Evolutionary conservation across 2,797 vertebrate species (phyloP).

Genomic region (Falco novaeseelandiae): DNA sequence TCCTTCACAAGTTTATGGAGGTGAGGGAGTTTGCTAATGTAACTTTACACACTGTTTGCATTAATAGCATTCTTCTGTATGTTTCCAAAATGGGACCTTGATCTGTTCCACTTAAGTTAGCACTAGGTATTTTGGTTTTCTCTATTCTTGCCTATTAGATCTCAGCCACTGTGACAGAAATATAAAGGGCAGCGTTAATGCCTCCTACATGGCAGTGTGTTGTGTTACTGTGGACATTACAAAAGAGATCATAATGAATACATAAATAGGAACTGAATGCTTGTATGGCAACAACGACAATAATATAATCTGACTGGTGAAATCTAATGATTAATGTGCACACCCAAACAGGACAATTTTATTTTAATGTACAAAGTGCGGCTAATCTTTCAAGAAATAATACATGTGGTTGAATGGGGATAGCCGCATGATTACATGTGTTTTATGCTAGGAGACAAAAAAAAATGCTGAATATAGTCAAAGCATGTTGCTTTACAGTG

Average conservation of each 20-base stretch:
- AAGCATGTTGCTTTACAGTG: constrained; percentile 30
- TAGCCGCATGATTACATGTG: constrained; percentile 8
- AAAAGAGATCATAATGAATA: neutral
- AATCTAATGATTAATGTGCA: neutral
- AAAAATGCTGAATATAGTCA: constrained; percentile 36
- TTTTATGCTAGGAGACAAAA: neutral
- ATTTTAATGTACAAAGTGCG: neutral
- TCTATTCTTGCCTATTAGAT: neutral
- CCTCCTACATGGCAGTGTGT: neutral
- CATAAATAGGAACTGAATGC: neutral
- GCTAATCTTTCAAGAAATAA: constrained; percentile 26
- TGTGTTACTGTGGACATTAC: neutral
- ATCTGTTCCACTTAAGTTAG: neutral
- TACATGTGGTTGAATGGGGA: neutral
- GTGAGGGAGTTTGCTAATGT: neutral
- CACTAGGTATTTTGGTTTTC: neutral
- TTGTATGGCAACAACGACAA: neutral
- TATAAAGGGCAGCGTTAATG: neutral
- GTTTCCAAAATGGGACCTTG: neutral
- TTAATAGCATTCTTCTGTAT: neutral
- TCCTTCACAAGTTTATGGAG: neutral
- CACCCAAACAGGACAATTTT: neutral
- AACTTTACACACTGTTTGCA: neutral
- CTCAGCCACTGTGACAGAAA: neutral
- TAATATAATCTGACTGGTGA: neutral